Evolutionary conservation across 2,797 vertebrate genomes (phyloP).

Genomic region (Argya squamiceps): DNA sequence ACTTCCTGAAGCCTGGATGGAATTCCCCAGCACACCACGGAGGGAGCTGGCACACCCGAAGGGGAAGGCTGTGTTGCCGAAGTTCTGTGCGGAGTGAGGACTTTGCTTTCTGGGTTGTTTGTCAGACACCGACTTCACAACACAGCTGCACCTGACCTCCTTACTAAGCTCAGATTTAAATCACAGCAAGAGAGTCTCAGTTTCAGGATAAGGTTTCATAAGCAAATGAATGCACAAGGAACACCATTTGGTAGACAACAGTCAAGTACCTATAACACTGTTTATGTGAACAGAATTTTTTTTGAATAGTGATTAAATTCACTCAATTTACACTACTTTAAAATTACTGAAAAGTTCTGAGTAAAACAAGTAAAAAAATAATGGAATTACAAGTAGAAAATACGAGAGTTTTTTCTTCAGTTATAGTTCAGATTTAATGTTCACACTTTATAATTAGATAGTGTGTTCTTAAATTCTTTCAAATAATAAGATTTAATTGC

Average conservation of each 20-base stretch:
- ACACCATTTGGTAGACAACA: not conserved
- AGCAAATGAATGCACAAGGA: not conserved
- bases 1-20: not conserved
- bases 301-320: not conserved
- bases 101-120: not conserved
- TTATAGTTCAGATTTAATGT: not conserved
- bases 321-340: not conserved
- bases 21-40: rapidly evolving
- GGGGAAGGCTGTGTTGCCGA: not conserved
- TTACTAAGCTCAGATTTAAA: not conserved
- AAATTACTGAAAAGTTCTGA: not conserved
- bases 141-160: not conserved
- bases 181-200: not conserved
- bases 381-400: not conserved
- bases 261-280: rapidly evolving
- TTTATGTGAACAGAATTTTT: not conserved
- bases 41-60: not conserved
- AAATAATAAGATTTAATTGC: not conserved
- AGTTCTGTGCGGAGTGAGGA: not conserved
- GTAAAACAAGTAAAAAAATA: not conserved
- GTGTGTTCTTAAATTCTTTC: not conserved
- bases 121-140: not conserved
- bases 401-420: not conserved
- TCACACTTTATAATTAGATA: not conserved
- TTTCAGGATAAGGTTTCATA: not conserved